Evolutionary conservation across 2,888 invertebrate genomes (phyloP).

Genomic region (Cybosia mesomella): DNA sequence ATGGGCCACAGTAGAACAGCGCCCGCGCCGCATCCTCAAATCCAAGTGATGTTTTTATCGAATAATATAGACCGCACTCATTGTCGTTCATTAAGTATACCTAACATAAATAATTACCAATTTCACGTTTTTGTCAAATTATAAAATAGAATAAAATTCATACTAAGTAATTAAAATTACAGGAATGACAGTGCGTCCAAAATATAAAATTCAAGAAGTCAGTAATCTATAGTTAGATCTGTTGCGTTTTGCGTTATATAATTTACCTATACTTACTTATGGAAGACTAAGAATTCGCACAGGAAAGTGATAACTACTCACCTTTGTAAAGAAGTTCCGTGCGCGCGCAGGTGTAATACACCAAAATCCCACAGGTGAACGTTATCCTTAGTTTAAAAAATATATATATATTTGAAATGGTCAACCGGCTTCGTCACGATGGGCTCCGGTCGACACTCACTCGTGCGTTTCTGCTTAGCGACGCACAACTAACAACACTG

Average conservation of each 20-base stretch:
- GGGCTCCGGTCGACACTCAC: constrained; percentile 49
- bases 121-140: background rate
- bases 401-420: constrained; percentile 57
- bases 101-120: background rate
- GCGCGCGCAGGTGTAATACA: constrained; percentile 84
- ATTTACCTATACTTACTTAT: too few species aligned
- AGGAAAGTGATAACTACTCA: constrained; percentile 43
- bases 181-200: background rate
- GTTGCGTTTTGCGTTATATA: too few species aligned
- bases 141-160: background rate
- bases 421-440: constrained; percentile 45
- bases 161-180: background rate
- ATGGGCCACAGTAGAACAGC: constrained; percentile 5
- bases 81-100: too few species aligned
- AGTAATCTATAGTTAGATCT: background rate
- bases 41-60: too few species aligned
- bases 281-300: constrained; percentile 21
- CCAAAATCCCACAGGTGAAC: constrained; percentile 85
- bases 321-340: constrained; percentile 80
- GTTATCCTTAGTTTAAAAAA: constrained; percentile 73
- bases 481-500: constrained; percentile 69
- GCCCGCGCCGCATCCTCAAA: too few species aligned
- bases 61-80: too few species aligned
- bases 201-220: too few species aligned
- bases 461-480: constrained; percentile 73